Conservation (phyloP, 2,888 invertebrate species). For the Parelbella ahira region DNA sequence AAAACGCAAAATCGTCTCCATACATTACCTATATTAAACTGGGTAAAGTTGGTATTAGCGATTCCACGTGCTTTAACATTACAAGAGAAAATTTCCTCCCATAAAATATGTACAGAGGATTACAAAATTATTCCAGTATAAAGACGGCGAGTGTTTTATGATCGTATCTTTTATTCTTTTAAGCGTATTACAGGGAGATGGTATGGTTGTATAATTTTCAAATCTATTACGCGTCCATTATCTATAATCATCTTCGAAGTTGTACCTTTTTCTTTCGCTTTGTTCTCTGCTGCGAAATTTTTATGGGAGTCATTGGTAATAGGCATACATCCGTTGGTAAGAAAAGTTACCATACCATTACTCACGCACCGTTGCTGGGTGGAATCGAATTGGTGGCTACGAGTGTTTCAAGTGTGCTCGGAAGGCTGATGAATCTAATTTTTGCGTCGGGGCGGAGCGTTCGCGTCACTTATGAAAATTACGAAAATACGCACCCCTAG, state of each 20-base stretch:
- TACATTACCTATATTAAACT: constrained; percentile 52
- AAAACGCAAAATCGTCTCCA: too few species aligned
- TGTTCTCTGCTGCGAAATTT: constrained; percentile 10
- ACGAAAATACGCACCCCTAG: constrained; percentile 67
- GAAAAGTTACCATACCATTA: constrained; percentile 57
- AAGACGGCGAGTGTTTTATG: constrained; percentile 56
- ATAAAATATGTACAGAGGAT: constrained; percentile 49
- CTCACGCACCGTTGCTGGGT: constrained; percentile 61
- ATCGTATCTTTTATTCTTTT: constrained; percentile 47
- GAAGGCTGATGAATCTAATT: constrained; percentile 74
- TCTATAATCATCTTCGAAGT: constrained; percentile 34
- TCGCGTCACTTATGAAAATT: constrained; percentile 75
- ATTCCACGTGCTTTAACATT: constrained; percentile 33
- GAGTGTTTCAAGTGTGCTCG: constrained; percentile 59
- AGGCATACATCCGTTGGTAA: too few species aligned
- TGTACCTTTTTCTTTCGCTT: constrained; percentile 30
- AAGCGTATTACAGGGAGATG: constrained; percentile 47
- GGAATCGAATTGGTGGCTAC: constrained; percentile 61
- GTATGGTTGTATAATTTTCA: constrained; percentile 47
- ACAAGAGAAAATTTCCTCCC: constrained; percentile 44
- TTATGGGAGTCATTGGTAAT: constrained; percentile 7
- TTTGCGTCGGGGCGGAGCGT: constrained; percentile 58
- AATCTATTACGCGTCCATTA: constrained; percentile 38
- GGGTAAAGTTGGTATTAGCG: constrained; percentile 47
- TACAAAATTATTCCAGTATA: constrained; percentile 56